Evolutionary conservation across 2,797 vertebrate genomes (phyloP), one percentile per base, ranked within the genome.

Genomic region (Telmatherina bonti): DNA sequence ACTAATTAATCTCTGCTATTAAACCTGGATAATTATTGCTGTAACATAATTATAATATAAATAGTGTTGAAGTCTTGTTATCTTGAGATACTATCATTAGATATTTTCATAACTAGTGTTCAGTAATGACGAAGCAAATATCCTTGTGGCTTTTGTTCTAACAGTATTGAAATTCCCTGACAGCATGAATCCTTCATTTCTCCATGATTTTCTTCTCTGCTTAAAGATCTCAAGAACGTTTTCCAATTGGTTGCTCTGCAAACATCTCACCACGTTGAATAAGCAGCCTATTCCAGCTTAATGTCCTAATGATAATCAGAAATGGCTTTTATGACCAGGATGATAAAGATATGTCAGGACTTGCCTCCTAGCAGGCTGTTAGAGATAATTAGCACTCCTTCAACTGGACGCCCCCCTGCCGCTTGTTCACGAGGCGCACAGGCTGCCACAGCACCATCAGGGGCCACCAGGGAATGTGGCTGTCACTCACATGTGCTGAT

Each of bases 371-470:
- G 76, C 81, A 78, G 87, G 89, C 58, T 78, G 83, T 90, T 84
- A 76, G 85, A 81, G 82, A 82, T 92, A 93, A 93, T 93, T 91
- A 89, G 82, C 1, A 2, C 71, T 88, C 69, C 66, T 80, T 89
- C 75, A 89, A 83, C 81, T 73, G 76, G 89, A 70, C 7, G 53
- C 65, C 67, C 84, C 73, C 91, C 87, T 31, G 83, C 82, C 70
- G 90, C 67, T 60, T 58, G 66, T 79, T 86, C 89, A 92, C 78
- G 81, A 90, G 90, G 88, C 85, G 63, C 76, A 27, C 71, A 85
- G 74, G 79, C 84, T 90, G 87, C 79, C 81, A 63, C 22, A 3
- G 58, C 87, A 36, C 81, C 4, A 73, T 76, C 52, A 70, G 76
- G 72, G 72, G 78, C 67, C 41, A 18, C 78, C 41, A 57, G 78